Base-by-base conservation (phyloP, 2,113 vertebrate species). In the Charina bottae region DNA sequence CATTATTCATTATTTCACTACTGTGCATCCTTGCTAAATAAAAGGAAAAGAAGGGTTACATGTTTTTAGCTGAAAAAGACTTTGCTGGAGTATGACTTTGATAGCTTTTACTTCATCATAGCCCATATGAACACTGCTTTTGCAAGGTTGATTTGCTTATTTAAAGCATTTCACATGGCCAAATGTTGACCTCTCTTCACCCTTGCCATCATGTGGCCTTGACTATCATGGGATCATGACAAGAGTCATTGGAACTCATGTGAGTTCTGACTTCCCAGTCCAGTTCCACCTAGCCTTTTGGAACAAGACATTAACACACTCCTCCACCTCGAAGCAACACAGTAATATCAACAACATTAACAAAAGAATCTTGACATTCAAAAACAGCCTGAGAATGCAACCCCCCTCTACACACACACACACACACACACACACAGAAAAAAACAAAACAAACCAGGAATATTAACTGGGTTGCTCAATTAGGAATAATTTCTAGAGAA, bases 11-110 rank as follows among this genome's bases (percentile, higher is more conserved):
- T n/a, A n/a, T n/a, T n/a, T n/a, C n/a, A 88, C 0, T 64, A 53
- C 17, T 92, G 28, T 78, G 91, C 64, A 90, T 68, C 28, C 49
- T 54, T 93, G 92, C 94, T 94, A 89, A 94, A 93, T 60, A 78
- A 0, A 24, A 68, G 92, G 90, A 23, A 78, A 78, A 78, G 37
- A 42, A 17, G 19, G 28, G 21, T n/a, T 85, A 88, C 37, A 0
- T 0, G 85, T 83, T 19, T 62, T 93, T 2, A 4, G 64, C 85
- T 0, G 4, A 78, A 60, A 60, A 2, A 0, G 0, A 0, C 83
- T 55, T 92, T 90, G 64, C 83, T 62, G 88, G 56, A 24, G 53
- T 62, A 10, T 3, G 3, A 72, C 0, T 87, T 72, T 53, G 59
- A 15, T 55, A 68, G 13, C 87, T 26, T 60, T 4, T 87, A 37